A percentile compares a stretch with the other conserved stretches of the same genome.
Conservation (phyloP, 2,113 vertebrate species). For the Cottus gobio region DNA sequence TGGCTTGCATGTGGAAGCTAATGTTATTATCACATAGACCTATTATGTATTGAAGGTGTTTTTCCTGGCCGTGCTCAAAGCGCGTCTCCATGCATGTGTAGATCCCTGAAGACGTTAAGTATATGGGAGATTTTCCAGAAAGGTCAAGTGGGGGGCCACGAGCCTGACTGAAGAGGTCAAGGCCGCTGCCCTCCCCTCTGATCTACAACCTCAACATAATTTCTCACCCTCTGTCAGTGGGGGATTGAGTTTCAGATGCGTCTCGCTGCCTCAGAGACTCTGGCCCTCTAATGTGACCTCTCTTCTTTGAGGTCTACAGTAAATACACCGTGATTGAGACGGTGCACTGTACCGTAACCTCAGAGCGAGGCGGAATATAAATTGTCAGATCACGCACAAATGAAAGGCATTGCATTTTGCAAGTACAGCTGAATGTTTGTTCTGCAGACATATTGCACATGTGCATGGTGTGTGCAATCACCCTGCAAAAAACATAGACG, state of each 20-base stretch:
- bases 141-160: slow-evolving; percentile 57
- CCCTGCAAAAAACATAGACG: neutral
- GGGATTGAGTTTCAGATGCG: slow-evolving; percentile 60
- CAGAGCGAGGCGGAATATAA: neutral
- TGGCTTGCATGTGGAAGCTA: neutral
- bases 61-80: neutral
- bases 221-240: slow-evolving; percentile 71
- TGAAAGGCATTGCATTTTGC: neutral
- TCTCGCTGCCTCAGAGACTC: slow-evolving; percentile 14
- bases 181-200: slow-evolving; percentile 46
- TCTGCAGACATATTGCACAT: neutral
- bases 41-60: neutral
- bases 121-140: slow-evolving; percentile 42
- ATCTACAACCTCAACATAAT: slow-evolving; percentile 65
- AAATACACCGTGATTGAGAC: slow-evolving; percentile 15
- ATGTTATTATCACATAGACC: neutral
- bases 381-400: neutral
- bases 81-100: neutral
- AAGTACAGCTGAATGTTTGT: neutral
- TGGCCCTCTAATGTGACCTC: slow-evolving; percentile 3
- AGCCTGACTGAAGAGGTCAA: slow-evolving; percentile 69
- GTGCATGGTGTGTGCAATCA: neutral
- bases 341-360: neutral
- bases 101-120: slow-evolving; percentile 40
- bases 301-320: slow-evolving; percentile 12